A percentile compares a stretch with the other conserved stretches of the same genome.
Evolutionary conservation across 2,797 vertebrate species (phyloP).

Genomic region (Ataeniobius toweri): DNA sequence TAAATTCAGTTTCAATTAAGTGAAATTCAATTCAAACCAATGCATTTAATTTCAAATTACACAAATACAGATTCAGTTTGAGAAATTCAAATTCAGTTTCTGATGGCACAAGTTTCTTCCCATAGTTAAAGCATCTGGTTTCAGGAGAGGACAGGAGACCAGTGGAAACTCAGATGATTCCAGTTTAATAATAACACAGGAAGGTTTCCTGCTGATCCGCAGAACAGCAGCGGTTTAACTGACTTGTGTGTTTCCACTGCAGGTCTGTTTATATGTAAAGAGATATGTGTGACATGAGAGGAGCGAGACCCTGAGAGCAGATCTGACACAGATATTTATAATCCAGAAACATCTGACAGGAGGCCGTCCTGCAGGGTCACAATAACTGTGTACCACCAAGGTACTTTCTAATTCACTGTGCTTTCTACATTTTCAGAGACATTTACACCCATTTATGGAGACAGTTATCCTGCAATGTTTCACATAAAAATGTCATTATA

Average conservation of each 20-base stretch:
- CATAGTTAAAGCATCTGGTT: not conserved
- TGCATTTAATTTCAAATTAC: too few relatives aligned
- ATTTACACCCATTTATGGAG: not conserved
- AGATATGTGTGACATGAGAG: conserved; percentile 22
- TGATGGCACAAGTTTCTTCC: too few relatives aligned
- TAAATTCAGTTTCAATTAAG: too few relatives aligned
- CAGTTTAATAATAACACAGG: conserved; percentile 1
- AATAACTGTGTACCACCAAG: not conserved
- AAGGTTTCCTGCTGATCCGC: not conserved
- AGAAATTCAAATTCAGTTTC: too few relatives aligned
- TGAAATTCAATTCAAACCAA: too few relatives aligned
- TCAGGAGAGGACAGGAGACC: not conserved
- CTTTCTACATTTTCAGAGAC: not conserved
- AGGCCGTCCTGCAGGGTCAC: not conserved
- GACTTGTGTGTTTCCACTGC: not conserved
- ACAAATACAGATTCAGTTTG: too few relatives aligned
- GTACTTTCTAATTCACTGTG: not conserved
- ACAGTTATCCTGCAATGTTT: not conserved
- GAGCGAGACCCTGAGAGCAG: conserved; percentile 32
- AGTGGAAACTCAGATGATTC: not conserved
- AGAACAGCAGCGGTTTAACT: not conserved
- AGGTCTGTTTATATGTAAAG: conserved; percentile 3
- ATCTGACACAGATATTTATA: conserved; percentile 46
- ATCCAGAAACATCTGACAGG: not conserved
- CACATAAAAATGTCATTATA: not conserved